Percentiles rank a stretch among this genome's conserved stretches.
Evolutionary conservation across 2,888 invertebrate genomes (phyloP).

Genomic region (Philhelius pedissequus): DNA sequence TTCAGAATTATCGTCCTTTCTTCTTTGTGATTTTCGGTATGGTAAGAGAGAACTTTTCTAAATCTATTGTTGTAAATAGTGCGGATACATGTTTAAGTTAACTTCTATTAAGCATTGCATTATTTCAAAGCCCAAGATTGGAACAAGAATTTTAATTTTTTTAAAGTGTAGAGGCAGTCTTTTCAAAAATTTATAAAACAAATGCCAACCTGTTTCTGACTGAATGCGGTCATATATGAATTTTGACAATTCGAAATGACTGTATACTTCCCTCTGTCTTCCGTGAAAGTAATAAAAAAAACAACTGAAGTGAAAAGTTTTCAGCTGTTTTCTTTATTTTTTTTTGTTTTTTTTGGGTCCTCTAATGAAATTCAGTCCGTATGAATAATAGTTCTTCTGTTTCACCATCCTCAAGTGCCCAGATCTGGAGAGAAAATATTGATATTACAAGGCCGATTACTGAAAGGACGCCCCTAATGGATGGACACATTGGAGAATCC

Average conservation of each 20-base stretch:
- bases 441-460: slow-evolving; percentile 48
- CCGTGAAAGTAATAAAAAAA: background rate
- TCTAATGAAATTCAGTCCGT: slow-evolving; percentile 54
- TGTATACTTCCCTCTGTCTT: background rate
- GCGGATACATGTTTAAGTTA: too few species aligned
- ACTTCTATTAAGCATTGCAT: too few species aligned
- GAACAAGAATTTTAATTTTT: too few species aligned
- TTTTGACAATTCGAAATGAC: background rate
- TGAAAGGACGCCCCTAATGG: slow-evolving; percentile 91
- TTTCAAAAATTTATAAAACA: too few species aligned
- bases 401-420: background rate
- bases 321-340: slow-evolving; percentile 30
- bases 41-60: too few species aligned
- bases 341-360: slow-evolving; percentile 28
- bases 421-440: slow-evolving; percentile 20
- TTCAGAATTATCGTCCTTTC: too few species aligned
- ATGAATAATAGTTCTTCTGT: slow-evolving; percentile 49
- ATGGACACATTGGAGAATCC: slow-evolving; percentile 83
- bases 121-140: too few species aligned
- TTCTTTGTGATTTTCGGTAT: too few species aligned
- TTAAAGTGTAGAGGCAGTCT: too few species aligned
- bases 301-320: slow-evolving; percentile 19
- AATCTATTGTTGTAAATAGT: too few species aligned
- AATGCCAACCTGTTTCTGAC: background rate
- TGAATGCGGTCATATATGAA: background rate